Base-by-base conservation (phyloP, 2,888 invertebrate species). In the Athalia cordata region DNA sequence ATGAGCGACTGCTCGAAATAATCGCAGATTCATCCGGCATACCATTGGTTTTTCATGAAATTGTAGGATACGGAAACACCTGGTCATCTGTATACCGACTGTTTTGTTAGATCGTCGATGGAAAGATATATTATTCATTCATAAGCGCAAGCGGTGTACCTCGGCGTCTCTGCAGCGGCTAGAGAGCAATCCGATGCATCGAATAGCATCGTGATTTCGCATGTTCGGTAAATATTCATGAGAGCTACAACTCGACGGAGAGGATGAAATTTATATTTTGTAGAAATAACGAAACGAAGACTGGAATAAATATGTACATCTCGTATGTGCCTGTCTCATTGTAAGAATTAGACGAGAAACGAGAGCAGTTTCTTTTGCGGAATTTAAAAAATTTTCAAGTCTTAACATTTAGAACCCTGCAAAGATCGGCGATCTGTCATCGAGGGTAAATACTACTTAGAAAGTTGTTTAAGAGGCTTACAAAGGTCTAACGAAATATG, bases 381-480 rank as follows among this genome's bases (percentile, higher is more conserved):
- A 7, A 68, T 29, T 5, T 43, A 68, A 68, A 4, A 29, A 43
- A 52, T 61, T 13, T 5, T 29, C 29, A 47, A 47, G 29, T 9
- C 52, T 55, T 52, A 45, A 68, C 55, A 52, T 68, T 50, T 52
- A 8, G 52, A 68, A 68, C 55, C 55, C 68, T 67, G 55, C 81
- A 81, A 78, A 79, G 78, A 80, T 82, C 79, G 79, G 77, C 2
- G 29, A 29, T 66, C 77, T 78, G 79, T 77, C 79, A 78, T 79
- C 65, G 72, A 29, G 29, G 78, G 84, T 82, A 81, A 82, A 83
- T 77, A 81, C 81, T 82, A 81, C 85, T 83, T 83, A 75, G 57
- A 80, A 81, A 84, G 80, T 83, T 82, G 61, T 77, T 76, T 85
- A 85, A 85, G 85, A 83, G 82, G 84, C 84, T 83, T 83, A 82